A percentile compares a stretch with the other conserved stretches of the same genome.
phyloP scores from a whole-genome alignment of 2,797 vertebrate species.

The Apogon hyalosoma region DNA sequence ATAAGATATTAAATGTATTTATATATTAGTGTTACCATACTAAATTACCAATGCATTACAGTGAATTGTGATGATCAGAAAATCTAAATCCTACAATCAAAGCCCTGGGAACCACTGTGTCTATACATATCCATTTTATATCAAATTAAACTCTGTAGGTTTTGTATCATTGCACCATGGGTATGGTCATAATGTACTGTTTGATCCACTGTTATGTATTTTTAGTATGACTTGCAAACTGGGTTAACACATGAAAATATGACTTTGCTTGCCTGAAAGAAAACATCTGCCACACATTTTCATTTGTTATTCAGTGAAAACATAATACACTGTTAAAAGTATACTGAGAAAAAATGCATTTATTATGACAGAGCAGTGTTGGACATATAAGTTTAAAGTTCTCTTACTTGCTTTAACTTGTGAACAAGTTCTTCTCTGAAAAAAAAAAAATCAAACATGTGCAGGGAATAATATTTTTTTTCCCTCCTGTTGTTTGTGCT shows the following conservation, averaged over 20 bases:
- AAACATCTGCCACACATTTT: neutral
- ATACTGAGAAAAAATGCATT: slow-evolving; percentile 2
- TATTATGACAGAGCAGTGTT: slow-evolving; percentile 27
- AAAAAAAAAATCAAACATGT: slow-evolving; percentile 11
- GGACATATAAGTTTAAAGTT: slow-evolving; percentile 26
- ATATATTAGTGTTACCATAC: neutral
- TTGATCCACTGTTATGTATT: slow-evolving; percentile 26
- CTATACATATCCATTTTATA: slow-evolving; percentile 48
- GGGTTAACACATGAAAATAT: slow-evolving; percentile 16
- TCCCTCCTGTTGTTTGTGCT: slow-evolving; percentile 51
- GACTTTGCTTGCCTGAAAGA: slow-evolving; percentile 10
- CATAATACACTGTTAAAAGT: neutral
- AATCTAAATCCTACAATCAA: neutral
- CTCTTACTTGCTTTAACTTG: slow-evolving; percentile 18
- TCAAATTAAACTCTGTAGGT: slow-evolving; percentile 31
- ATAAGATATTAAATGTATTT: neutral
- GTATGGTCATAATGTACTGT: slow-evolving; percentile 32
- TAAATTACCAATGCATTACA: neutral
- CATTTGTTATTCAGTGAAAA: slow-evolving; percentile 12
- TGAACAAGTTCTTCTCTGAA: slow-evolving; percentile 28
- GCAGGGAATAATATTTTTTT: slow-evolving; percentile 65
- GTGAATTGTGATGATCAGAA: neutral
- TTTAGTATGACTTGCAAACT: slow-evolving; percentile 13
- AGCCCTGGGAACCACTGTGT: slow-evolving; percentile 61
- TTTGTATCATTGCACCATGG: slow-evolving; percentile 16